phyloP scores from a whole-genome alignment of 2,797 vertebrate genomes.

The Thripadectes ignobilis region DNA sequence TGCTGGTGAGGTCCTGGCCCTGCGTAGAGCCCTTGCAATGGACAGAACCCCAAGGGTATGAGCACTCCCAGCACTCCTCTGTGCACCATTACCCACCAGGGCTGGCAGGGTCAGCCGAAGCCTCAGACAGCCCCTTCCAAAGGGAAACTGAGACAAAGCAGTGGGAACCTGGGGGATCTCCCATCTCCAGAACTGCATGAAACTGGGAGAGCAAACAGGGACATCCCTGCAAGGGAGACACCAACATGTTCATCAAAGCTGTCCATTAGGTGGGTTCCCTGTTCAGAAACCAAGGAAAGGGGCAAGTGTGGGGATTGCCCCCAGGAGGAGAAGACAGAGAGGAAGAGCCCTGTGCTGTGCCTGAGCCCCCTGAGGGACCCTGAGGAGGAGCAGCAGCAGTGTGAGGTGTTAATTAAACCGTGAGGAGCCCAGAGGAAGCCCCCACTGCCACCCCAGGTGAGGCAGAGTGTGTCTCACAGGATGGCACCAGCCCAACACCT shows the following conservation, averaged over 20 bases:
- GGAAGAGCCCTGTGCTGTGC: rapidly evolving
- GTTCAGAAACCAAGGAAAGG: background rate
- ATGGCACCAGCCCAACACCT: background rate
- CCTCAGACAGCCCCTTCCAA: background rate
- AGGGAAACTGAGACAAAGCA: background rate
- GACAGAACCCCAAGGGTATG: rapidly evolving
- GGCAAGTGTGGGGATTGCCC: rapidly evolving
- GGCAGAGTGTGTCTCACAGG: background rate
- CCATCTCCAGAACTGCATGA: background rate
- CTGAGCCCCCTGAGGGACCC: rapidly evolving
- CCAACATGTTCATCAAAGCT: rapidly evolving
- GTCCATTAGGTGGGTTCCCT: rapidly evolving
- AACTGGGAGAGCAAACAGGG: background rate
- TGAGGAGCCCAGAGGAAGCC: background rate
- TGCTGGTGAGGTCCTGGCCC: background rate
- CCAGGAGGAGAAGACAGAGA: background rate
- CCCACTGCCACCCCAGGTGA: background rate
- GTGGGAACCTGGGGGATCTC: background rate
- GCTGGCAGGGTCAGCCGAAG: background rate
- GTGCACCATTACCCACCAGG: rapidly evolving
- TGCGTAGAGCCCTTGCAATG: rapidly evolving
- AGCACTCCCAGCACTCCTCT: rapidly evolving
- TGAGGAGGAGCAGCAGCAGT: background rate
- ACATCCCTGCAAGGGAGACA: background rate
- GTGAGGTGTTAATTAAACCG: rapidly evolving